Evolutionary conservation across 2,797 vertebrate species (phyloP).

Genomic region (Carapus acus): DNA sequence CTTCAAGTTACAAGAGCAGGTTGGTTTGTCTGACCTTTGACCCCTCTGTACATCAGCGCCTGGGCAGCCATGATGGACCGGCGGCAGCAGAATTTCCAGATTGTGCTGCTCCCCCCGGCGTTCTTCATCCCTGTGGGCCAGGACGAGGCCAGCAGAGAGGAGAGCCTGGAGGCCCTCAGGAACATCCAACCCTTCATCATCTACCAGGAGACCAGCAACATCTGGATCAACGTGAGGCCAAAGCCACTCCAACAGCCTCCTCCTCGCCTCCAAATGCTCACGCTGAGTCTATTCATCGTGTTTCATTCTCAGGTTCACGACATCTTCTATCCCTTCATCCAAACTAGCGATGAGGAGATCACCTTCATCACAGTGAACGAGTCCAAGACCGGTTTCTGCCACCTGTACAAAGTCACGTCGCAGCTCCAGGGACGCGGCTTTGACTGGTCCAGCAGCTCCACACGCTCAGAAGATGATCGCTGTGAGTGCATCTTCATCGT

Average conservation of each 20-base stretch:
- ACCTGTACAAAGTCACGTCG: conserved; percentile 82
- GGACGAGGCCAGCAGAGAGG: conserved; percentile 67
- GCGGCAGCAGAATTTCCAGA: conserved; percentile 85
- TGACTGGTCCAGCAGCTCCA: conserved; percentile 72
- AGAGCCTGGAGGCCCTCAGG: conserved; percentile 77
- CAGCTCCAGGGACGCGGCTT: conserved; percentile 65
- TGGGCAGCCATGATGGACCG: conserved; percentile 91
- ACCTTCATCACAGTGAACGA: conserved; percentile 83
- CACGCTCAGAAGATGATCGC: conserved; percentile 59
- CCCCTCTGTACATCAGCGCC: conserved; percentile 67
- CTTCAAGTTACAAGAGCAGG: too few relatives aligned
- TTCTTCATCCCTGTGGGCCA: conserved; percentile 79
- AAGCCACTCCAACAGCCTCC: too few relatives aligned
- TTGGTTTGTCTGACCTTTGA: too few relatives aligned
- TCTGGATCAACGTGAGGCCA: conserved; percentile 69
- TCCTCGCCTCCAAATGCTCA: too few relatives aligned
- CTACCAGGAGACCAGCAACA: conserved; percentile 82
- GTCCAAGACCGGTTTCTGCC: conserved; percentile 86
- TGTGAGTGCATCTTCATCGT: too few relatives aligned
- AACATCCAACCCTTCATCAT: conserved; percentile 82
- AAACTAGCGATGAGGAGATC: conserved; percentile 77
- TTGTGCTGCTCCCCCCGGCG: conserved; percentile 83
- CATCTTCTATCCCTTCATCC: conserved; percentile 85
- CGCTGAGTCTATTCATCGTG: too few relatives aligned
- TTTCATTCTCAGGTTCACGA: conserved; percentile 91